These are phyloP conservation scores for Synanthedon tipuliformis DNA, from an alignment of 2,888 invertebrate species.

Conservation along the genomic window DNA sequence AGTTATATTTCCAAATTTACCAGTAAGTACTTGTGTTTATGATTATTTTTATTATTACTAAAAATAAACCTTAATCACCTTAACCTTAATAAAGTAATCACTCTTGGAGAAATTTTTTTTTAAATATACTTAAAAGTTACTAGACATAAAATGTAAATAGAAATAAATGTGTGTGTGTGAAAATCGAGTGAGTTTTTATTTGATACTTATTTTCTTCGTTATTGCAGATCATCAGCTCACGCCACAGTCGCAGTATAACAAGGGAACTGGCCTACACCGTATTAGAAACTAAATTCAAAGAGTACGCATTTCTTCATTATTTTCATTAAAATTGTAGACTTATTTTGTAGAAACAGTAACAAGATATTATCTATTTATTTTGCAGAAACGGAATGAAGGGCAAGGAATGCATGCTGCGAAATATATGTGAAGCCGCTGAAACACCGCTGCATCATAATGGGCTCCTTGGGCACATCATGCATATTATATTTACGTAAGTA, in stretches of 20 bases:
- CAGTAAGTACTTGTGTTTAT: slow-evolving; percentile 43
- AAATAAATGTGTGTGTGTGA: too few species aligned
- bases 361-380: slow-evolving; percentile 2
- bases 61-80: too few species aligned
- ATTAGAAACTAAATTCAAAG: slow-evolving; percentile 65
- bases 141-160: too few species aligned
- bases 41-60: too few species aligned
- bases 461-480: slow-evolving; percentile 75
- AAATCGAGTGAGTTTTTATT: too few species aligned
- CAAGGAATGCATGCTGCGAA: slow-evolving; percentile 73
- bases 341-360: too few species aligned
- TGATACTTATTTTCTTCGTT: not conserved
- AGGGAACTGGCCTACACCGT: slow-evolving; percentile 66
- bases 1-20: slow-evolving; percentile 60
- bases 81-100: too few species aligned
- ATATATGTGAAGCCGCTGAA: slow-evolving; percentile 80
- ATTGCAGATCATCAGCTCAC: slow-evolving; percentile 41
- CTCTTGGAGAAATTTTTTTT: too few species aligned
- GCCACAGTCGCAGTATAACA: slow-evolving; percentile 62
- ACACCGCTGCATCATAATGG: slow-evolving; percentile 73
- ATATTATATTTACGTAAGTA: slow-evolving; percentile 78
- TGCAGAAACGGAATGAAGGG: slow-evolving; percentile 73
- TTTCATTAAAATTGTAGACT: too few species aligned
- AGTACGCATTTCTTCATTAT: slow-evolving; percentile 42
- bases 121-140: too few species aligned